Conservation (phyloP, 2,797 vertebrate species). For the Podarcis lilfordi region DNA sequence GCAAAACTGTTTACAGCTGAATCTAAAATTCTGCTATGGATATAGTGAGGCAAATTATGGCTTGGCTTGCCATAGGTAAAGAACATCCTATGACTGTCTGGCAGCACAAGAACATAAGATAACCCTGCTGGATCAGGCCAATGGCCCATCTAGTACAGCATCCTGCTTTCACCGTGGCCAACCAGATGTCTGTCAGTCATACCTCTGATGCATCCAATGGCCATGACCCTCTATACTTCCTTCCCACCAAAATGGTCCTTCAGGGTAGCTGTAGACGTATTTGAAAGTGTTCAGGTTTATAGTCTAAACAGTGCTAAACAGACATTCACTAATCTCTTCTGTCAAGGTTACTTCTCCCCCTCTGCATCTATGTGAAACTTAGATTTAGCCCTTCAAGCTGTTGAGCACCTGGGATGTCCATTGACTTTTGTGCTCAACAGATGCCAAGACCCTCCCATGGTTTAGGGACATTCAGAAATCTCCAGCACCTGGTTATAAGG, state of each 20-base stretch:
- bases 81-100: not conserved
- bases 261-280: not conserved
- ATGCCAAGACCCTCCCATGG: not conserved
- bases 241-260: not conserved
- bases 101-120: too few species aligned
- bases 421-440: not conserved
- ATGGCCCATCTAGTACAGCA: too few species aligned
- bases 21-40: not conserved
- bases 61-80: not conserved
- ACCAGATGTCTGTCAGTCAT: not conserved
- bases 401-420: conserved; percentile 5
- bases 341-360: not conserved
- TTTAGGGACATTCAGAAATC: not conserved
- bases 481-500: conserved; percentile 13
- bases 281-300: not conserved
- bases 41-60: not conserved
- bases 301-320: not conserved
- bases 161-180: too few species aligned
- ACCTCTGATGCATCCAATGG: not conserved
- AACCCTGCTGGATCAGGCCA: too few species aligned
- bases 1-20: not conserved
- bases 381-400: not conserved
- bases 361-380: not conserved
- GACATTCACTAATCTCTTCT: not conserved
- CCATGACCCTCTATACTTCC: not conserved